Evolutionary conservation across 2,888 invertebrate genomes (phyloP), one percentile per base, ranked within the genome.

Genomic region (Latheticus oryzae): DNA sequence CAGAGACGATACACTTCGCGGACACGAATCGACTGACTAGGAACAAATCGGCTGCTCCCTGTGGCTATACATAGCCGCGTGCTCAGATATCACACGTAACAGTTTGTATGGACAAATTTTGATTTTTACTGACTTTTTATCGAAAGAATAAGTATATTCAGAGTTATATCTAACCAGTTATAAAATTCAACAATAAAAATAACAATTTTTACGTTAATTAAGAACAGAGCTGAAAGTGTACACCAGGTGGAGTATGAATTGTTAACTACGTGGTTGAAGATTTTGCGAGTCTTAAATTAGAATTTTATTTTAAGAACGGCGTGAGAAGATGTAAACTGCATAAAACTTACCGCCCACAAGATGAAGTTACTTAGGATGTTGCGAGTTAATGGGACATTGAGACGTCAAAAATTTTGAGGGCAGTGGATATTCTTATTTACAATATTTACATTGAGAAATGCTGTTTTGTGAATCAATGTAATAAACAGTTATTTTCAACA

Each of bases 21-120:
- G 71, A 70, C 75, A 71, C 73, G 70, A 64, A 68, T 70, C 70
- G 72, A 75, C 71, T 74, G 73, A 72, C 66, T 64, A 64, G 64
- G 65, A 65, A 51, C 58, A 64, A 63, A 61, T 21, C 65, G 62
- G 66, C 64, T 60, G 55, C 59, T 54, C 54, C 50, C 60, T 52
- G 65, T 62, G 62, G 61, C 72, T 72, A 72, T 67, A 70, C 67
- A 66, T 71, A 71, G 72, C 64, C 63, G 5, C 51, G 45, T 43
- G 58, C 58, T 60, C 60, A 37, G 55, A 62, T 62, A 58, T 53
- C 60, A 50, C 54, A 53, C 48, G 48, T 45, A 58, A 47, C 40
- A 38, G 33, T 47, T 35, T 32, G 30, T 30, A 45, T 23, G 5
- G 38, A 16, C 38, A 13, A 38, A 21, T 16, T 16, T 38, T 13